phyloP scores from a whole-genome alignment of 2,888 invertebrate genomes.

The Vesta saturnalis region DNA sequence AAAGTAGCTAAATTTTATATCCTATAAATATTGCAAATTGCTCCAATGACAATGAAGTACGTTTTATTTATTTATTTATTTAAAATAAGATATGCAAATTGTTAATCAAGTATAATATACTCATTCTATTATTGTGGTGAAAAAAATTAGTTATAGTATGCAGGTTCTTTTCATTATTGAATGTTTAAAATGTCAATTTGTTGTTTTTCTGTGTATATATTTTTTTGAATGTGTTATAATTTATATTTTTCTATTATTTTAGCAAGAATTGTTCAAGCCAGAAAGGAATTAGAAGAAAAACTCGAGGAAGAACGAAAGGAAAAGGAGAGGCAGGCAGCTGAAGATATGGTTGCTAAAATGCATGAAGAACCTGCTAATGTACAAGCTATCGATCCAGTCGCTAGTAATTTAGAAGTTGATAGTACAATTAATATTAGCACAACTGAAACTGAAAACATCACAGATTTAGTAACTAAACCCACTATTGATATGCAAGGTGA shows the following conservation, averaged over 20 bases:
- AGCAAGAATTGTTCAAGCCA: constrained; percentile 69
- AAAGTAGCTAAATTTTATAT: no score
- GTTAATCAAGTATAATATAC: no score
- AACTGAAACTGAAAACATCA: constrained; percentile 45
- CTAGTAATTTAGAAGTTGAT: constrained; percentile 56
- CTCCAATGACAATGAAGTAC: no score
- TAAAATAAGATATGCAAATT: no score
- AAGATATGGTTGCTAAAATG: constrained; percentile 65
- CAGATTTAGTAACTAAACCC: constrained; percentile 43
- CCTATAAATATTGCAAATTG: no score
- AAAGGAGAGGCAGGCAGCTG: constrained; percentile 64
- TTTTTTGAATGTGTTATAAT: constrained; percentile 17
- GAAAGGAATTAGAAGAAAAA: constrained; percentile 72
- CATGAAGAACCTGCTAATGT: constrained; percentile 61
- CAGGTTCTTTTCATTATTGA: no score
- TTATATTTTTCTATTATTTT: constrained; percentile 42
- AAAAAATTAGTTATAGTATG: no score
- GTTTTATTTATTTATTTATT: no score
- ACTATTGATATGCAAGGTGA: constrained; percentile 44
- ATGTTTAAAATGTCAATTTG: no score
- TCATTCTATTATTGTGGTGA: no score
- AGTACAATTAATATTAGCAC: constrained; percentile 47
- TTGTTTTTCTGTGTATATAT: not conserved
- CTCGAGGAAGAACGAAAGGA: constrained; percentile 65
- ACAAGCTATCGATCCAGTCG: constrained; percentile 40